Evolutionary conservation across 2,113 vertebrate species (phyloP), one percentile per base, ranked within the genome.

Genomic region (Eulacestoma nigropectus): DNA sequence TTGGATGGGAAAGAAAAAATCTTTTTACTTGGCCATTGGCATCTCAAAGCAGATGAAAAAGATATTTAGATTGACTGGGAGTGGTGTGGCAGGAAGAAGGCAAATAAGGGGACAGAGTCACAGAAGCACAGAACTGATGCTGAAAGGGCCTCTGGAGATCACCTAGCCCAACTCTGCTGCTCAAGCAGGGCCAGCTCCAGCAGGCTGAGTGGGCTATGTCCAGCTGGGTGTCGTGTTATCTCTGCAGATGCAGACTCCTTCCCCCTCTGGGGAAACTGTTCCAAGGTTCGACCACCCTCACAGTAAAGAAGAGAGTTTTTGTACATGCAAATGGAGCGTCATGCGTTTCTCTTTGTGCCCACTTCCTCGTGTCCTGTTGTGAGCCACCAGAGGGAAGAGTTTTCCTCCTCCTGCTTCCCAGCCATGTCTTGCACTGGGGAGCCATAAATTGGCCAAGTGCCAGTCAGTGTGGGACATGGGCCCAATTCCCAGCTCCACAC

Each of bases 341-440:
- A 8, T 0, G 0, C 0, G 0, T 39, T 53, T 56, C 67, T 4
- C 0, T 22, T 59, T 8, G 27, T 64, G 52, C 16, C 35, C 47
- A 10, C 0, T 56, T 46, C 56, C 44, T 70, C 5, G 9, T 18
- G 19, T n/a, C 55, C 82, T 82, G 64, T 7, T 20, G 6, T 6
- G 14, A 7, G 62, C 50, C 41, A 29, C 19, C 67, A 44, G 12
- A 2, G 37, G 37, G 29, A 30, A 55, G 29, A n/a, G 44, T 47
- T 52, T 19, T 33, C 35, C 20, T 79, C 20, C 41, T 81, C 42
- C 60, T 44, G 26, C 72, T 44, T 74, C 64, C 56, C 35, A 23
- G 17, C 29, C 27, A 4, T 5, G 6, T 25, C 62, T 26, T 29
- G 32, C 44, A 44, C 7, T 14, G 30, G 27, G 9, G 9, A 90